phyloP scores from a whole-genome alignment of 2,113 vertebrate species.

The Catharus minimus region DNA sequence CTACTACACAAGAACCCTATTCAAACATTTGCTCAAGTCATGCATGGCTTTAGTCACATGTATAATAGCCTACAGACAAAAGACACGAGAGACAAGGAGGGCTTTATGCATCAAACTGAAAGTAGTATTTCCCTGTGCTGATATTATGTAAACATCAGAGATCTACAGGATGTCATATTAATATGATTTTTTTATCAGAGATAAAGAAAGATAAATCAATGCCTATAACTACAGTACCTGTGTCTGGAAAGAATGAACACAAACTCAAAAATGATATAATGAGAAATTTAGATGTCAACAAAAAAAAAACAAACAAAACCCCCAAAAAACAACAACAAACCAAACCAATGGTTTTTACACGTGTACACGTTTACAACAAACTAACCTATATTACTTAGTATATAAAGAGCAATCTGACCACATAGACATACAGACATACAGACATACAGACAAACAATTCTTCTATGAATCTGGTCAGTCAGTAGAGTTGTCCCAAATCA shows the following conservation, averaged over 20 bases:
- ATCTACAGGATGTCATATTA: not conserved
- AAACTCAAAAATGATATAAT: not conserved
- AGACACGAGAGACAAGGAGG: conserved; percentile 57
- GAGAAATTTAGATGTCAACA: not conserved
- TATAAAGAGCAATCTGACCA: not conserved
- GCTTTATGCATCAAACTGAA: conserved; percentile 59
- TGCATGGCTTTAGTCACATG: conserved; percentile 57
- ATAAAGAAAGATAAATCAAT: not conserved
- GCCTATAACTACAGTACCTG: not conserved
- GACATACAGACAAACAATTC: not conserved
- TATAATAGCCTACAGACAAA: conserved; percentile 60
- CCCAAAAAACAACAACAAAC: not conserved
- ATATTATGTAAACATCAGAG: conserved; percentile 34
- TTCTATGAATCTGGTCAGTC: not conserved
- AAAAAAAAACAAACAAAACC: accelerated
- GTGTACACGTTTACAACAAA: not conserved
- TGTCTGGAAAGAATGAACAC: not conserved
- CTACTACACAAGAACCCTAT: conserved; percentile 61
- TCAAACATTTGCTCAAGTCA: conserved; percentile 68
- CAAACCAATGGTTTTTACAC: not conserved
- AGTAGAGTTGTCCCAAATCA: not conserved
- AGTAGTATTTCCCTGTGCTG: conserved; percentile 42
- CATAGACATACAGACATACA: not conserved
- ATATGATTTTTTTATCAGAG: not conserved
- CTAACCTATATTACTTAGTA: not conserved